Evolutionary conservation across 92 coral and sea anemone species (phyloP).

Genomic region (Anthopleura xanthogrammica): DNA sequence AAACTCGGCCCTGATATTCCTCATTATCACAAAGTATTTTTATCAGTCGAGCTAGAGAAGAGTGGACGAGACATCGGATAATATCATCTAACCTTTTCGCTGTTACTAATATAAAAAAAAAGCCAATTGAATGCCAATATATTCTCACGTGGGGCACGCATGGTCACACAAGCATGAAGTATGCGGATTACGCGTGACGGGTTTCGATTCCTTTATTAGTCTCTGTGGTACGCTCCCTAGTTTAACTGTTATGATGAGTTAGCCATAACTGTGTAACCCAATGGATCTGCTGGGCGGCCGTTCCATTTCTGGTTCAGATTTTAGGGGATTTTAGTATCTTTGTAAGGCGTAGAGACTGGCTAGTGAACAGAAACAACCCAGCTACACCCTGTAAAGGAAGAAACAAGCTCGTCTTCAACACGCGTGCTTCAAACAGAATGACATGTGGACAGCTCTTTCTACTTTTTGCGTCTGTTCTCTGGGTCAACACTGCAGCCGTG

Average conservation of each 20-base stretch:
- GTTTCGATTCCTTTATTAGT: neutral
- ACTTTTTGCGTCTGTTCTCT: neutral
- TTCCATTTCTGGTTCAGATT: slow-evolving; percentile 15
- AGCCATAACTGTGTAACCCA: neutral
- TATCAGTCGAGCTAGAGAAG: neutral
- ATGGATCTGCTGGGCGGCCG: slow-evolving; percentile 21
- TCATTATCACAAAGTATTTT: neutral
- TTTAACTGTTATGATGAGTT: slow-evolving; percentile 15
- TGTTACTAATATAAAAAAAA: neutral
- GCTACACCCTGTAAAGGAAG: neutral
- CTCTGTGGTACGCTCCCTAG: neutral
- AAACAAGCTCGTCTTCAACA: neutral
- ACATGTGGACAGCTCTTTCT: neutral
- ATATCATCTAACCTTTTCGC: neutral
- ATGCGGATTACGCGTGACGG: slow-evolving; percentile 35
- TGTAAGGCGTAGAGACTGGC: neutral
- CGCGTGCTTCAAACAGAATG: slow-evolving; percentile 11
- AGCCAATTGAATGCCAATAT: neutral
- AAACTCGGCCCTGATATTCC: neutral
- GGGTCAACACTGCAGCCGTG: neutral
- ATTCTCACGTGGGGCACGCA: slow-evolving; percentile 10
- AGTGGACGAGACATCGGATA: neutral
- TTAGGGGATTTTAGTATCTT: neutral
- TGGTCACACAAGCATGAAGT: slow-evolving; percentile 20
- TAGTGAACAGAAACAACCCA: slow-evolving; percentile 12